Conservation (phyloP, 2,888 invertebrate species). For the Icerya purchasi region DNA sequence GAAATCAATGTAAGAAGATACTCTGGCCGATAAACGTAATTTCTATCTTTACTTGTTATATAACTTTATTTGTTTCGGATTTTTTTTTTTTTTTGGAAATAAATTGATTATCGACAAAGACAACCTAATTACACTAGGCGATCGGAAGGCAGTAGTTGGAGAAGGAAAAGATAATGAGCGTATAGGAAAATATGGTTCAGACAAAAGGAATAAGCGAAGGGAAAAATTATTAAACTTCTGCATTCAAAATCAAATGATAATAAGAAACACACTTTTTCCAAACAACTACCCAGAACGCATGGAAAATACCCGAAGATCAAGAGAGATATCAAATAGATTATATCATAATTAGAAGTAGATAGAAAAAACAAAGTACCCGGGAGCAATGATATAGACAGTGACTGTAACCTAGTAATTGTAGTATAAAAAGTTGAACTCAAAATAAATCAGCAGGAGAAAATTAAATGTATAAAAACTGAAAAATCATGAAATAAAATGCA, state of each 20-base stretch:
- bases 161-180: neutral
- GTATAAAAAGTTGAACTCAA: no score
- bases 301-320: neutral
- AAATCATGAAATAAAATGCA: no score
- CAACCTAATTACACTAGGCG: neutral
- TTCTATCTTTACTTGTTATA: no score
- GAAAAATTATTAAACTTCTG: neutral
- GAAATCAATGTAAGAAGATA: no score
- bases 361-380: neutral
- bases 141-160: neutral
- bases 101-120: no score
- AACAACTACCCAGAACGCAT: neutral
- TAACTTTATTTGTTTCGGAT: no score
- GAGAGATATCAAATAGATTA: neutral
- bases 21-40: no score
- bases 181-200: neutral
- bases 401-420: neutral
- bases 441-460: no score
- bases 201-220: neutral
- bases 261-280: neutral
- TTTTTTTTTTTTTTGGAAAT: no score
- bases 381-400: neutral
- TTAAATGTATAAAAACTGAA: no score
- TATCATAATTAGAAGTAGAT: neutral
- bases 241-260: neutral